Evolutionary conservation across 2,888 invertebrate genomes (phyloP), one percentile per base, ranked within the genome.

Genomic region (Candidula unifasciata): DNA sequence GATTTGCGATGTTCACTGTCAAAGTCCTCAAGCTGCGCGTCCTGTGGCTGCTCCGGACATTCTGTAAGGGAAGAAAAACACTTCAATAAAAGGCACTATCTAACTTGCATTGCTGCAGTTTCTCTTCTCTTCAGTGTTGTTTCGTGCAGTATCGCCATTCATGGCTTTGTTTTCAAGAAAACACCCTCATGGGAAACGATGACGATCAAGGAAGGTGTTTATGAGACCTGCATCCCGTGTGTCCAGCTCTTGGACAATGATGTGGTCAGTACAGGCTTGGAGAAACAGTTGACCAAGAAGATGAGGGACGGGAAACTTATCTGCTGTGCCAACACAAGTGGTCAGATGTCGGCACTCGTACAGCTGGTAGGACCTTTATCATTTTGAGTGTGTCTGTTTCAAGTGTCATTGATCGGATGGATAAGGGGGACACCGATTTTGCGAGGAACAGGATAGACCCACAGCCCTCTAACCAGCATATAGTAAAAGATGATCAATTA

Each of bases 261-360:
- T 35, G 35, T 18, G 1, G 33, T 13, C 16, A 73, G 44, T 44
- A 27, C 2, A 1, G 21, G 3, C 16, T n/a, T 77, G 30, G 33
- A 35, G 54, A 77, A 30, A 0, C 57, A 30, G 21, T 18, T 77
- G 57, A 33, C 6, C 16, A 33, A 24, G 5, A 77, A 27, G 13
- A 3, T 52, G 3, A 5, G 21, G 30, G 60, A 18, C 3, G 44
- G 21, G 3, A 18, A 69, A 5, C 18, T n/a, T 30, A 24, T 57
- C 5, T 77, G 77, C 57, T 77, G 77, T 60, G 77, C 77, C 21
- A 54, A 54, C 5, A 77, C 57, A 16, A 77, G 77, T 77, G 77
- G 54, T 2, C 57, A 60, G 60, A 57, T 77, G 60, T 77, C 77
- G 6, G 54, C 77, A 10, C 52, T 77, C 16, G 8, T 77, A 30